These are phyloP conservation scores for Mongoloraphidia duomilia DNA, from an alignment of 2,888 invertebrate genomes.

Conservation along the genomic window DNA sequence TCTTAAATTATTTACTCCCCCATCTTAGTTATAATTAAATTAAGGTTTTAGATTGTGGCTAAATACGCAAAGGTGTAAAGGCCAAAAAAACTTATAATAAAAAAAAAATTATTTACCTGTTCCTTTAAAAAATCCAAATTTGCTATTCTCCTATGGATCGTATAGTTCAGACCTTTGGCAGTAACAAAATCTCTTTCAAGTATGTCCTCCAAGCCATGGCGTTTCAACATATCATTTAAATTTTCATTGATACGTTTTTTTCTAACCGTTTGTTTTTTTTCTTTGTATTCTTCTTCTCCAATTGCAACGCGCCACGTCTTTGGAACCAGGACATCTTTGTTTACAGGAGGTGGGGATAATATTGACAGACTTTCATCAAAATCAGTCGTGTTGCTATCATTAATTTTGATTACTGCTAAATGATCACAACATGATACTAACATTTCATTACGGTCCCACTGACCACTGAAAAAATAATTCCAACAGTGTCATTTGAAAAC, in stretches of 20 bases:
- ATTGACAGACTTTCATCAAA: conserved; percentile 18
- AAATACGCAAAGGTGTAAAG: too few relatives aligned
- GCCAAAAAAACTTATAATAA: too few relatives aligned
- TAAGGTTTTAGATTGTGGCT: too few relatives aligned
- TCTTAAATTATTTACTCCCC: background rate
- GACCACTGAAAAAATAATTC: background rate
- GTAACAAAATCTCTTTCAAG: conserved; percentile 21
- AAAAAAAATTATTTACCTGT: conserved; percentile 22
- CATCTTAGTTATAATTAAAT: too few relatives aligned
- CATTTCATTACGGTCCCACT: conserved; percentile 29
- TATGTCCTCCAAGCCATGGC: background rate
- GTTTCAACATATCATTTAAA: background rate
- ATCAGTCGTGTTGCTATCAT: conserved; percentile 19
- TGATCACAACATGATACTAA: conserved; percentile 41
- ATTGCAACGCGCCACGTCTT: conserved; percentile 8
- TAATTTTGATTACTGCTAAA: conserved; percentile 30
- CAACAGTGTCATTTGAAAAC: too few relatives aligned
- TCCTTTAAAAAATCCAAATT: conserved; percentile 26
- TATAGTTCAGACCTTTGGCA: conserved; percentile 34
- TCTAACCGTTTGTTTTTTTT: background rate
- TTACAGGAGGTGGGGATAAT: conserved; percentile 26
- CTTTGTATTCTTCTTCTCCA: background rate
- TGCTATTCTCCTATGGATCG: conserved; percentile 38
- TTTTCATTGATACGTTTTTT: background rate
- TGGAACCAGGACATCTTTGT: conserved; percentile 28